phyloP scores from a whole-genome alignment of 2,888 invertebrate species.

The Spodoptera exigua region DNA sequence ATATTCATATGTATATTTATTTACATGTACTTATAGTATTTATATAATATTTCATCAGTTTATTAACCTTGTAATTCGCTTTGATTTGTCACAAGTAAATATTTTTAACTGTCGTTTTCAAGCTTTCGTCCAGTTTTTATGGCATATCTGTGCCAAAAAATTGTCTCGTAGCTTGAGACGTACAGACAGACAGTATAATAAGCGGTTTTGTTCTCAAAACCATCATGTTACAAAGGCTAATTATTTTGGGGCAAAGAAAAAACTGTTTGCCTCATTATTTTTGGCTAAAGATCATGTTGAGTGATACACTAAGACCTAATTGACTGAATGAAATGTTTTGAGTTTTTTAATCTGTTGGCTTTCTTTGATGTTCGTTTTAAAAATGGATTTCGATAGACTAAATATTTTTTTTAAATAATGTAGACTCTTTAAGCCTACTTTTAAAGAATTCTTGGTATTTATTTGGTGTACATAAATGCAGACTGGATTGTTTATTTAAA shows the following conservation, averaged over 20 bases:
- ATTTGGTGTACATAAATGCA: too few species aligned
- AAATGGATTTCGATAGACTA: too few species aligned
- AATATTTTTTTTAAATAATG: too few species aligned
- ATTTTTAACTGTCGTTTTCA: slow-evolving; percentile 38
- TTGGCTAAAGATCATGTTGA: background rate
- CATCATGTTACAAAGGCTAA: slow-evolving; percentile 11
- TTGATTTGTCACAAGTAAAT: slow-evolving; percentile 15
- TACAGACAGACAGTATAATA: slow-evolving; percentile 33
- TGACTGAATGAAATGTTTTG: slow-evolving; percentile 9
- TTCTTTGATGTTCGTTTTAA: too few species aligned
- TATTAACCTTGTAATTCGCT: background rate
- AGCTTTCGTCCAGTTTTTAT: slow-evolving; percentile 19
- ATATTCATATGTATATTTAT: too few species aligned
- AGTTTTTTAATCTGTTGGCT: too few species aligned
- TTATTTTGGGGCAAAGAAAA: slow-evolving; percentile 3
- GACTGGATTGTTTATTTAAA: too few species aligned
- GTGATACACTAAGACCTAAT: background rate
- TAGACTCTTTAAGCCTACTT: too few species aligned
- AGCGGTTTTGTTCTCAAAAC: slow-evolving; percentile 23
- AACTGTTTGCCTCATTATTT: background rate
- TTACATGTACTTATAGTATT: too few species aligned
- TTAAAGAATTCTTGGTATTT: too few species aligned
- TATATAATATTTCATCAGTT: too few species aligned
- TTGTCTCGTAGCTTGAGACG: slow-evolving; percentile 19
- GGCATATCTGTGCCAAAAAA: slow-evolving; percentile 46